Conservation (phyloP, 2,888 invertebrate genomes). For the Serripes groenlandicus region DNA sequence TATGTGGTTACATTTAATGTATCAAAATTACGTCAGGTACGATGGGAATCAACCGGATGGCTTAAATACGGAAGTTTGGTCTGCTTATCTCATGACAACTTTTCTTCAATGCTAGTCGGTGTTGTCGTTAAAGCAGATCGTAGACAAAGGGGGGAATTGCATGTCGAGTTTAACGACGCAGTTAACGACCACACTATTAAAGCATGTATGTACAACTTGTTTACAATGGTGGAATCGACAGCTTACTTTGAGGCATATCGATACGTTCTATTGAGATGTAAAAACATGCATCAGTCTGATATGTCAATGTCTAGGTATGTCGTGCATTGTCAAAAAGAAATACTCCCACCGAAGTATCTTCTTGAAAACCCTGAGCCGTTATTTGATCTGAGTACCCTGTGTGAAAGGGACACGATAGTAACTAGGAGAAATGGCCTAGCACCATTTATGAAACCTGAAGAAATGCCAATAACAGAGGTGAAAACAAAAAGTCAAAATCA, state of each 20-base stretch:
- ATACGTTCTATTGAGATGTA: conserved; percentile 91
- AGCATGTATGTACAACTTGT: conserved; percentile 33
- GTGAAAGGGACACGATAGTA: background rate
- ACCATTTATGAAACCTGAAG: conserved; percentile 8
- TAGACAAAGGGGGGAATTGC: conserved; percentile 66
- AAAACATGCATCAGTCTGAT: conserved; percentile 87
- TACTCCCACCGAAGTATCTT: conserved; percentile 64
- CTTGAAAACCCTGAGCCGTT: background rate
- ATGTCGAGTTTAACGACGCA: conserved; percentile 63
- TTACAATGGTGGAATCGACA: conserved; percentile 91
- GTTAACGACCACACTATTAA: conserved; percentile 25
- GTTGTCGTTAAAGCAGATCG: conserved; percentile 86
- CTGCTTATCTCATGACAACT: conserved; percentile 91
- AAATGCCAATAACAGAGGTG: too few species aligned
- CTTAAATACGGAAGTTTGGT: conserved; percentile 92
- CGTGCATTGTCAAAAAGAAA: conserved; percentile 57
- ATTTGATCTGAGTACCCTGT: background rate
- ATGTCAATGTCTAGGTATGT: conserved; percentile 71
- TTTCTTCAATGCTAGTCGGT: conserved; percentile 90
- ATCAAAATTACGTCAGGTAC: conserved; percentile 37
- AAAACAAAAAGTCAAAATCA: too few species aligned
- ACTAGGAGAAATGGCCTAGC: background rate
- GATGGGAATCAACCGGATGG: conserved; percentile 88
- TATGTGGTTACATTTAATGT: conserved; percentile 70
- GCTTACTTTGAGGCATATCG: conserved; percentile 94